Conservation (phyloP, 53 echinoderm and acorn worm genomes). For the Hippasteria phrygiana region DNA sequence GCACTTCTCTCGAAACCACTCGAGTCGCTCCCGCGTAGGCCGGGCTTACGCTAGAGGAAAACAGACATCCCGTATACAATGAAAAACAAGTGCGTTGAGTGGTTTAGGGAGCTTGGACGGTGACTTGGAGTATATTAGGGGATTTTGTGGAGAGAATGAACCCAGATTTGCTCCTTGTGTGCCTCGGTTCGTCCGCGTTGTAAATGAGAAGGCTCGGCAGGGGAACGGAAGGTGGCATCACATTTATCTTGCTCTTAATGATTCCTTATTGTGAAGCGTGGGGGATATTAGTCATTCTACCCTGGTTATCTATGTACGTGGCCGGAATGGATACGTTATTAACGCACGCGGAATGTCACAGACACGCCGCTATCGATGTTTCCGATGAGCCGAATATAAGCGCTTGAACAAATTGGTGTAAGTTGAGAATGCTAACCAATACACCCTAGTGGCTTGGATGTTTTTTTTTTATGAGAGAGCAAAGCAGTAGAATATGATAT, state of each 20-base stretch:
- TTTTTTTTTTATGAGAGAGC: too few relatives aligned
- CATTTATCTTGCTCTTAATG: conserved; percentile 13
- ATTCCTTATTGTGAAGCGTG: background rate
- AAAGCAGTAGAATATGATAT: too few relatives aligned
- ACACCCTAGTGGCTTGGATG: too few relatives aligned
- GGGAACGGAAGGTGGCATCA: background rate
- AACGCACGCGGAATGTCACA: background rate
- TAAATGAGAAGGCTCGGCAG: background rate
- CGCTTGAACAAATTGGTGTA: too few relatives aligned
- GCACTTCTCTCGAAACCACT: background rate
- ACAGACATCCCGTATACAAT: background rate
- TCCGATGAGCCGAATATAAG: too few relatives aligned
- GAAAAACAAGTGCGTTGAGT: background rate
- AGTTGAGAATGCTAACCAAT: too few relatives aligned
- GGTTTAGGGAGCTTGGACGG: background rate
- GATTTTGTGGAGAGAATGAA: background rate
- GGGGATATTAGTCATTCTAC: background rate
- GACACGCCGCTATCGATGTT: too few relatives aligned
- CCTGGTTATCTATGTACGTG: background rate
- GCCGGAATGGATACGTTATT: background rate
- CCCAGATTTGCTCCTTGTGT: background rate
- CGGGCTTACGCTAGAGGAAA: background rate
- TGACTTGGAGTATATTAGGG: background rate
- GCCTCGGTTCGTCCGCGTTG: background rate
- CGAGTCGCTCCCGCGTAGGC: background rate